Percentiles rank a stretch among this genome's conserved stretches.
phyloP scores from a whole-genome alignment of 2,888 invertebrate species.

The Troides aeacus region DNA sequence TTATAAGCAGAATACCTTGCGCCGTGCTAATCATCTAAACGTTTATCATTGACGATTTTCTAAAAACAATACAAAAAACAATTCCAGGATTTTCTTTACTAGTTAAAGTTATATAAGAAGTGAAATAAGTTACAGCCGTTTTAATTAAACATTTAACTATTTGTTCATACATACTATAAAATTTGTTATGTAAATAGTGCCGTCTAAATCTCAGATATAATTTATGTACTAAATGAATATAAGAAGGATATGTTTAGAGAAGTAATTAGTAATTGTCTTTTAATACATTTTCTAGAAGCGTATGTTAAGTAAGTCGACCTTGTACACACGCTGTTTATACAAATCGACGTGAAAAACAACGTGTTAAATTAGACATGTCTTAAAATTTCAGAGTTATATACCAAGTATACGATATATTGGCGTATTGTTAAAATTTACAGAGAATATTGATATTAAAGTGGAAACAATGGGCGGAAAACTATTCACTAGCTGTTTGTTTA shows the following conservation, averaged over 20 bases:
- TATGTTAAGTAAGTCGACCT: conserved; percentile 22
- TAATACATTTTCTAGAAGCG: conserved; percentile 6
- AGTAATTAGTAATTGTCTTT: background rate
- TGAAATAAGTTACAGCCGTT: too few relatives aligned
- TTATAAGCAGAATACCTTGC: too few relatives aligned
- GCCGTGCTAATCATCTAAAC: too few relatives aligned
- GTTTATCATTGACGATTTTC: too few relatives aligned
- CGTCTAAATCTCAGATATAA: too few relatives aligned
- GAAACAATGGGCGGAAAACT: conserved; percentile 15
- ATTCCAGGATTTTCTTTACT: too few relatives aligned
- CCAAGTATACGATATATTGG: background rate
- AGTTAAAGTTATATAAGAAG: too few relatives aligned
- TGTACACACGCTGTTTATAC: conserved; percentile 18
- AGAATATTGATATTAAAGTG: conserved; percentile 7
- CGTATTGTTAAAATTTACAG: conserved; percentile 5
- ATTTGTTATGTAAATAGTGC: too few relatives aligned
- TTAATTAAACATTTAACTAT: too few relatives aligned
- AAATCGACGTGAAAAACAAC: conserved; percentile 23
- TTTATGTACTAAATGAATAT: too few relatives aligned
- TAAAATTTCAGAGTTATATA: conserved; percentile 9
- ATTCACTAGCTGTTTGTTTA: background rate
- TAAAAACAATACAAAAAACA: too few relatives aligned
- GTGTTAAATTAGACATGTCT: conserved; percentile 13
- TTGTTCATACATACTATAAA: too few relatives aligned
- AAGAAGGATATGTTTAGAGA: background rate